These are phyloP conservation scores for Rhineura floridana DNA, from an alignment of 2,113 vertebrate genomes.

Conservation along the genomic window DNA sequence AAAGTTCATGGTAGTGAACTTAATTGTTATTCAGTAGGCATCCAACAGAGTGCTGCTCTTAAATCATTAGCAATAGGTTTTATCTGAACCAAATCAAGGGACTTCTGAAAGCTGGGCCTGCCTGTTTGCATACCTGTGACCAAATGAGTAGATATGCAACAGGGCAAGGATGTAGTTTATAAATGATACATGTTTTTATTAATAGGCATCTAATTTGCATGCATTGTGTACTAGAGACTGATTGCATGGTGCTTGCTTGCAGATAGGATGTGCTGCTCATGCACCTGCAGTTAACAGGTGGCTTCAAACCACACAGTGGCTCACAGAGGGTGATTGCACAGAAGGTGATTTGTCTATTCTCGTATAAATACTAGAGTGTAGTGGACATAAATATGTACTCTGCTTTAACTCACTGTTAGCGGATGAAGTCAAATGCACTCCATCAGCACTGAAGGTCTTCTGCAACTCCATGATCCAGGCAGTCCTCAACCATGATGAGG, in stretches of 20 bases:
- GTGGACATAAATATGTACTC: neutral
- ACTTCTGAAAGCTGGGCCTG: conserved; percentile 51
- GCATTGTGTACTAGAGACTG: neutral
- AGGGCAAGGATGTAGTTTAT: neutral
- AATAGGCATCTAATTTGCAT: neutral
- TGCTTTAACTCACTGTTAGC: neutral
- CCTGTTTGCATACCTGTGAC: conserved; percentile 45
- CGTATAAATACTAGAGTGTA: neutral
- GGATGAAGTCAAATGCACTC: too few species aligned
- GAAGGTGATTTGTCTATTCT: neutral
- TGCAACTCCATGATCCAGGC: neutral
- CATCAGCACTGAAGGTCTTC: neutral
- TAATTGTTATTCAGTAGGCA: conserved; percentile 40
- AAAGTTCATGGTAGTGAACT: conserved; percentile 26
- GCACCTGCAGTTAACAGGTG: neutral
- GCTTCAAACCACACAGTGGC: neutral
- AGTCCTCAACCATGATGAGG: neutral
- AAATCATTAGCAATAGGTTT: conserved; percentile 62
- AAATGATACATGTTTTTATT: neutral
- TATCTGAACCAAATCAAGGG: conserved; percentile 50
- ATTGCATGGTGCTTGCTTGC: neutral
- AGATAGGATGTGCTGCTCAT: neutral
- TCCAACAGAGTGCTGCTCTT: conserved; percentile 60
- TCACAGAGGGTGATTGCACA: neutral
- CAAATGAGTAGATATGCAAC: neutral